phyloP scores from a whole-genome alignment of 2,888 invertebrate genomes.

The Apodemia hepburni region DNA sequence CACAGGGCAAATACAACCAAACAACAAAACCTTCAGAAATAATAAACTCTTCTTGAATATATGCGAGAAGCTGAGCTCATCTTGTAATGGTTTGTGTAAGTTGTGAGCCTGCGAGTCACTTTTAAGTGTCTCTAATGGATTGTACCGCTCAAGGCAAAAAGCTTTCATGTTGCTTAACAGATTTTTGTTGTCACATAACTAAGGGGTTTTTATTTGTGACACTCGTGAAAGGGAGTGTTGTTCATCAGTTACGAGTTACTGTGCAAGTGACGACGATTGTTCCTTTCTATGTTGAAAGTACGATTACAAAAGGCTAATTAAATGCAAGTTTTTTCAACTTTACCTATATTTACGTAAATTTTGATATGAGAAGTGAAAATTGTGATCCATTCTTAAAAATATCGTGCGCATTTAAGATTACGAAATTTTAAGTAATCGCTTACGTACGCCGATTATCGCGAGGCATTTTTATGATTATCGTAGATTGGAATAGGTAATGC shows the following conservation, averaged over 20 bases:
- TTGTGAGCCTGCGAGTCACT: conserved; percentile 57
- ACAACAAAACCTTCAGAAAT: conserved; percentile 29
- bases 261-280: conserved; percentile 23
- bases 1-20: conserved; percentile 35
- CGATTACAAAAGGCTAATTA: conserved; percentile 24
- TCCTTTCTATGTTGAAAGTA: conserved; percentile 28
- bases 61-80: conserved; percentile 38
- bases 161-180: conserved; percentile 61
- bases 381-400: not conserved
- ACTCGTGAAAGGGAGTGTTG: conserved; percentile 33
- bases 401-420: too few species aligned
- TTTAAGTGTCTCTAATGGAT: conserved; percentile 68
- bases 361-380: not conserved
- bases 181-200: conserved; percentile 62
- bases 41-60: conserved; percentile 15
- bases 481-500: too few species aligned
- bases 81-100: conserved; percentile 47
- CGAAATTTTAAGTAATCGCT: too few species aligned
- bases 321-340: not conserved
- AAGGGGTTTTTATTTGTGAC: conserved; percentile 52
- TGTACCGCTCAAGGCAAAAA: conserved; percentile 58
- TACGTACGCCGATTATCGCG: too few species aligned
- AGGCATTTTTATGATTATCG: too few species aligned
- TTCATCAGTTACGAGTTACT: conserved; percentile 31
- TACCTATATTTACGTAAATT: not conserved